Percentiles rank a stretch among this genome's conserved stretches.
Conservation (phyloP, 1,140 invertebrate species). For the Sitodiplosis mosellana region DNA sequence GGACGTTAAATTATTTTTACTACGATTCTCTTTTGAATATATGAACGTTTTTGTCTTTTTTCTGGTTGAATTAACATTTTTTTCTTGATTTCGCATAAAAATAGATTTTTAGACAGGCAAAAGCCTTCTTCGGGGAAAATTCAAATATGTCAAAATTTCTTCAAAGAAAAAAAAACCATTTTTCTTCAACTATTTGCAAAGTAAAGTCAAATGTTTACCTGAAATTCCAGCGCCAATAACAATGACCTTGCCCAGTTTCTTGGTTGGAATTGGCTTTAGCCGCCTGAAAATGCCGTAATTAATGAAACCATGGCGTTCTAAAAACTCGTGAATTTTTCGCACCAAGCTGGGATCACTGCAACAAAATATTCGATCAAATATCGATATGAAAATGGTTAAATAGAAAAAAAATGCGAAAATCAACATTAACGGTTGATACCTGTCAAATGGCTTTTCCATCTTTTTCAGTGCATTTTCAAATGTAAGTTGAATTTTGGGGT, state of each 20-base stretch:
- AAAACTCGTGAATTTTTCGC: constrained; percentile 71
- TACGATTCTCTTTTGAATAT: too few relatives aligned
- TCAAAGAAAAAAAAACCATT: constrained; percentile 23
- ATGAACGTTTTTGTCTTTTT: too few relatives aligned
- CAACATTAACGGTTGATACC: constrained; percentile 37
- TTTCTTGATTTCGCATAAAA: too few relatives aligned
- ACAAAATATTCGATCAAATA: too few relatives aligned
- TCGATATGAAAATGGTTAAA: too few relatives aligned
- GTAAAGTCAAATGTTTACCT: background rate
- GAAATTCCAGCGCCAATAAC: constrained; percentile 78
- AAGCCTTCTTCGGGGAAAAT: too few relatives aligned
- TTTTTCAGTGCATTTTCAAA: constrained; percentile 61
- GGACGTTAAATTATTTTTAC: too few relatives aligned
- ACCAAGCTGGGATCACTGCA: constrained; percentile 57
- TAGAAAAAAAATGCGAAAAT: too few relatives aligned
- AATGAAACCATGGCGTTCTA: constrained; percentile 92
- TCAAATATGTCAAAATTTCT: too few relatives aligned
- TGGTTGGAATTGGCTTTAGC: constrained; percentile 46
- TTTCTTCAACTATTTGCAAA: too few relatives aligned
- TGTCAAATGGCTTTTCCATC: constrained; percentile 84
- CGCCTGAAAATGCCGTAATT: constrained; percentile 96
- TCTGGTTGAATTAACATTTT: too few relatives aligned
- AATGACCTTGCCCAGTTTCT: constrained; percentile 74
- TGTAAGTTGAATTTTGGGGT: constrained; percentile 82
- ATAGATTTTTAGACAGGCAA: too few relatives aligned